A percentile compares a stretch with the other conserved stretches of the same genome.
These are phyloP conservation scores for Tetrax tetrax DNA, from an alignment of 2,113 vertebrate species.

Conservation along the genomic window DNA sequence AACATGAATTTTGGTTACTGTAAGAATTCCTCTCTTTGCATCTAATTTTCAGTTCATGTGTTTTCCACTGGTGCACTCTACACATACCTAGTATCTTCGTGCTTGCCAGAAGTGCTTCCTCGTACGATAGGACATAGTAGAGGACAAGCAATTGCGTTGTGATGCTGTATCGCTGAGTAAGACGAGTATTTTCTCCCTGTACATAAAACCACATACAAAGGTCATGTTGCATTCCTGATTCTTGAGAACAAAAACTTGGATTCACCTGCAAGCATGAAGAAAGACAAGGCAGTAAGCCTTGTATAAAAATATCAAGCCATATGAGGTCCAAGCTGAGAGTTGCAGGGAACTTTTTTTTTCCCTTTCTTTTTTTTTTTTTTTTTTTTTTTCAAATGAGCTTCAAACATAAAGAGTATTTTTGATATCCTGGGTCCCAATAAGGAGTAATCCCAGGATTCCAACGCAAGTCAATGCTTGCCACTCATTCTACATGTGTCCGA, in stretches of 20 bases:
- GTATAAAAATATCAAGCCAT: neutral
- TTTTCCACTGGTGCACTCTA: neutral
- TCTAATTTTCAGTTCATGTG: neutral
- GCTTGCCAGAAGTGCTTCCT: conserved; percentile 93
- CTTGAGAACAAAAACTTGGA: neutral
- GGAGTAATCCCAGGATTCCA: neutral
- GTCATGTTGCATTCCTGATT: neutral
- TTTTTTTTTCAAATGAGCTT: neutral
- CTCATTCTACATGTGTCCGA: neutral
- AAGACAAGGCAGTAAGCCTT: neutral
- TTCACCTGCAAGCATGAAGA: neutral
- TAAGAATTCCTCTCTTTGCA: neutral
- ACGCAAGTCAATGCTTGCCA: neutral
- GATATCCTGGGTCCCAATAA: neutral
- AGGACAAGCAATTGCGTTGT: conserved; percentile 94
- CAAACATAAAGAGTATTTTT: neutral
- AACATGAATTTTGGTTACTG: neutral
- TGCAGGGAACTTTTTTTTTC: neutral
- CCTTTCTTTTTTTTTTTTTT: too few species aligned
- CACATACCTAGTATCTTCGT: conserved; percentile 90
- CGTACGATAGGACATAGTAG: conserved; percentile 95
- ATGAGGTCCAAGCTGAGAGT: neutral
- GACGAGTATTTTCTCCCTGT: conserved; percentile 81
- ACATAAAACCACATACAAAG: conserved; percentile 10
- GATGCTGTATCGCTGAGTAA: conserved; percentile 84